Evolutionary conservation across 2,797 vertebrate genomes (phyloP).

Genomic region (Decapterus maruadsi): DNA sequence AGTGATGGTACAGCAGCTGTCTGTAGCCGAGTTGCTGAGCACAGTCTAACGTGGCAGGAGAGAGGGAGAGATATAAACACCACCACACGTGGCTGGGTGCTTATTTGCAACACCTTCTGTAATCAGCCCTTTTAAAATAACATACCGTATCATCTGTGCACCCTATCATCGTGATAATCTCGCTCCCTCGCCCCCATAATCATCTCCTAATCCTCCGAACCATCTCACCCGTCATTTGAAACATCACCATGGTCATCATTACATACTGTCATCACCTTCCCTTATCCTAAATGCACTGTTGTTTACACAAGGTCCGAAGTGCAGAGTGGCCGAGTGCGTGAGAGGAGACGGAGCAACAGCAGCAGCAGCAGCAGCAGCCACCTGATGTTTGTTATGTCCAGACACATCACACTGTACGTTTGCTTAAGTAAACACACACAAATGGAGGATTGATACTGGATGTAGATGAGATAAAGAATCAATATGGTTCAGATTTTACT

Average conservation of each 20-base stretch:
- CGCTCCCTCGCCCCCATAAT: constrained; percentile 56
- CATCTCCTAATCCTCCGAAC: constrained; percentile 65
- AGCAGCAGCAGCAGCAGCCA: constrained; percentile 4
- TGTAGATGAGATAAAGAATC: background rate
- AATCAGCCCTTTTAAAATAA: constrained; percentile 71
- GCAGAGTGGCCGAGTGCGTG: constrained; percentile 12
- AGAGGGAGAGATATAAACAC: constrained; percentile 51
- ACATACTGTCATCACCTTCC: constrained; percentile 62
- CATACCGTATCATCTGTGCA: constrained; percentile 52
- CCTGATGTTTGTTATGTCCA: constrained; percentile 31
- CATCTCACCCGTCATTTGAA: constrained; percentile 65
- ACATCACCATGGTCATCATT: constrained; percentile 59
- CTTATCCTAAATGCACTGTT: constrained; percentile 58
- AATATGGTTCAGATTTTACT: background rate
- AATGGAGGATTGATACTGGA: background rate
- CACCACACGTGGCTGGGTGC: constrained; percentile 56
- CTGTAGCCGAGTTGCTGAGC: constrained; percentile 69
- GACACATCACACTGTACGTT: constrained; percentile 16
- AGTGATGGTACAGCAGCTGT: constrained; percentile 70
- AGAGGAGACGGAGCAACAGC: constrained; percentile 21
- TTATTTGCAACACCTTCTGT: constrained; percentile 68
- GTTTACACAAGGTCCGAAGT: constrained; percentile 33
- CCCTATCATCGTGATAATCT: constrained; percentile 68
- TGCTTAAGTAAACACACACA: constrained; percentile 4
- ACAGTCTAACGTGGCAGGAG: constrained; percentile 40